Evolutionary conservation across 2,888 invertebrate genomes (phyloP), one percentile per base, ranked within the genome.

Genomic region (Polydrusus tereticollis): DNA sequence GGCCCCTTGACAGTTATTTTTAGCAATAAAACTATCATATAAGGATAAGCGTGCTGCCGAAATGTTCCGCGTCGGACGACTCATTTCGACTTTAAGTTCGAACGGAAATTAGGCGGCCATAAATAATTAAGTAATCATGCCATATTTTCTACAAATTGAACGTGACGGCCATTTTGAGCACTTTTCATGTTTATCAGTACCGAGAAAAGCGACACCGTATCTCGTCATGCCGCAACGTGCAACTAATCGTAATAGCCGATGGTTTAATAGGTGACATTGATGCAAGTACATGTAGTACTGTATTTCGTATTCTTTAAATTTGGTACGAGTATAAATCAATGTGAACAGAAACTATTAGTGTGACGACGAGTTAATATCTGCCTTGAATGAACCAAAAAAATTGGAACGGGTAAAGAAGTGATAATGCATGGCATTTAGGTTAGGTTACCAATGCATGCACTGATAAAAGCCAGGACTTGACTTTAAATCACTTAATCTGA

Each of bases 111-210:
- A 59, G 68, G 70, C 74, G 70, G 66, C 75, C 65, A 74, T 74
- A 73, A 70, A 68, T 73, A 76, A 75, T 76, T 75, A 73, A 77
- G 74, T 68, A 74, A 73, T 75, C 73, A 74, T 75, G 70, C 74
- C 73, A 65, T 76, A 74, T 75, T 36, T 77, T 75, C 76, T 74
- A 75, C 68, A 68, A 68, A 72, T 45, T 63, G 58, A 43, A 72
- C 72, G 72, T 68, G 72, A 63, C 59, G 23, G 29, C 26, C 72
- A 72, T 72, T 43, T 63, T 63, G 55, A 70, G 58, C 41, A 38
- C 55, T 43, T 50, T 43, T 52, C 63, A 67, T 72, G 59, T 72
- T 67, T 67, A 63, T 58, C 72, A 67, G 63, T 72, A 66, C 69
- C 67, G 47, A 72, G 72, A 72, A 72, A 67, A 72, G 62, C 62